These are phyloP conservation scores for Eupithecia tripunctaria DNA, from an alignment of 2,888 invertebrate genomes.

Conservation along the genomic window DNA sequence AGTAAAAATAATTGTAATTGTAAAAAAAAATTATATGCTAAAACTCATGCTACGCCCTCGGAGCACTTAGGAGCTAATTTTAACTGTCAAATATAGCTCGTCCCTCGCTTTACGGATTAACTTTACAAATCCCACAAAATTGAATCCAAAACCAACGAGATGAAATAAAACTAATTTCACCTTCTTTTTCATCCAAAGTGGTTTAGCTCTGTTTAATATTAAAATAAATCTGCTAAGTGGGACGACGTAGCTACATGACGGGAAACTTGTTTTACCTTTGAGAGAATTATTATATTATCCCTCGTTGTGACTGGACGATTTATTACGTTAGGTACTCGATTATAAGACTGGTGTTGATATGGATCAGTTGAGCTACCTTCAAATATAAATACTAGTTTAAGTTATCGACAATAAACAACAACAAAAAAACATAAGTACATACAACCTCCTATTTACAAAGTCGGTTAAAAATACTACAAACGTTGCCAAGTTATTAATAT, in stretches of 20 bases:
- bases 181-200: conserved; percentile 6
- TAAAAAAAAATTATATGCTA: too few species aligned
- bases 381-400: too few species aligned
- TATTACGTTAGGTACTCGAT: background rate
- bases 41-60: background rate
- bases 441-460: too few species aligned
- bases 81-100: background rate
- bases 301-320: background rate
- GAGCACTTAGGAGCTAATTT: background rate
- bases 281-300: background rate
- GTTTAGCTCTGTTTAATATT: conserved; percentile 8
- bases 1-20: too few species aligned
- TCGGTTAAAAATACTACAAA: too few species aligned
- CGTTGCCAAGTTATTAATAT: too few species aligned
- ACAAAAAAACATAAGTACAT: too few species aligned
- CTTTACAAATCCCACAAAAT: conserved; percentile 1
- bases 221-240: conserved; percentile 26
- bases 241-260: conserved; percentile 23
- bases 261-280: conserved; percentile 16
- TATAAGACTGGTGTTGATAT: too few species aligned
- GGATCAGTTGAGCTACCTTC: too few species aligned
- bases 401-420: too few species aligned
- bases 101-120: background rate
- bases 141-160: conserved; percentile 11
- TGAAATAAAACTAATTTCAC: background rate